These are phyloP conservation scores for Anarhynchus alexandrinus DNA, from an alignment of 2,113 vertebrate species.

Conservation along the genomic window DNA sequence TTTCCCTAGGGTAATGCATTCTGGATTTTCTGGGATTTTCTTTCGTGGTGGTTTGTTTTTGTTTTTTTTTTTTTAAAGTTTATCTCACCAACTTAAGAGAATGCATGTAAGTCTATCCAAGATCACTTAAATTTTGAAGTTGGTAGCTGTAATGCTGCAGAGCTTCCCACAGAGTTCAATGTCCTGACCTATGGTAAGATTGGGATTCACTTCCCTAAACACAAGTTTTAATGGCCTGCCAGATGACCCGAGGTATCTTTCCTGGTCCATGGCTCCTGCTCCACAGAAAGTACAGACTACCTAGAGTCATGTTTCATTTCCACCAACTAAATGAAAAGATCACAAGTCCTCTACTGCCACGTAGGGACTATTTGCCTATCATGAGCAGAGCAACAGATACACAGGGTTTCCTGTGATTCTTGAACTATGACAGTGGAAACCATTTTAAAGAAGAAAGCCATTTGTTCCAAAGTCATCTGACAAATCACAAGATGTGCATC, in stretches of 20 bases:
- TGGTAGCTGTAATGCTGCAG: neutral
- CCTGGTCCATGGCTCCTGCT: neutral
- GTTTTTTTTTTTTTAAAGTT: neutral
- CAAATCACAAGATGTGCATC: neutral
- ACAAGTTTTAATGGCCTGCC: neutral
- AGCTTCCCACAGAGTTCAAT: neutral
- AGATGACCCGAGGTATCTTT: neutral
- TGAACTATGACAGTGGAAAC: neutral
- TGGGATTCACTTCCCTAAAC: neutral
- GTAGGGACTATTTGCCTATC: rapidly evolving
- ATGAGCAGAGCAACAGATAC: neutral
- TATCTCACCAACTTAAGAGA: neutral
- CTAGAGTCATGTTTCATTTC: neutral
- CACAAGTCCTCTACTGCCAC: neutral
- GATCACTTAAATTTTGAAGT: neutral
- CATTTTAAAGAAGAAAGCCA: neutral
- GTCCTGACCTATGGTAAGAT: neutral
- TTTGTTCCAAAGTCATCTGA: neutral
- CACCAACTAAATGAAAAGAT: neutral
- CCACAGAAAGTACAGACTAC: neutral
- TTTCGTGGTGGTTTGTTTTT: neutral
- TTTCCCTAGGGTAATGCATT: neutral
- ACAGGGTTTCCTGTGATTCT: neutral
- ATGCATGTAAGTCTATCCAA: too few species aligned
- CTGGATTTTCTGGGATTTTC: neutral